Base-by-base conservation (phyloP, 2,888 invertebrate species). In the Pyrrhia umbra region DNA sequence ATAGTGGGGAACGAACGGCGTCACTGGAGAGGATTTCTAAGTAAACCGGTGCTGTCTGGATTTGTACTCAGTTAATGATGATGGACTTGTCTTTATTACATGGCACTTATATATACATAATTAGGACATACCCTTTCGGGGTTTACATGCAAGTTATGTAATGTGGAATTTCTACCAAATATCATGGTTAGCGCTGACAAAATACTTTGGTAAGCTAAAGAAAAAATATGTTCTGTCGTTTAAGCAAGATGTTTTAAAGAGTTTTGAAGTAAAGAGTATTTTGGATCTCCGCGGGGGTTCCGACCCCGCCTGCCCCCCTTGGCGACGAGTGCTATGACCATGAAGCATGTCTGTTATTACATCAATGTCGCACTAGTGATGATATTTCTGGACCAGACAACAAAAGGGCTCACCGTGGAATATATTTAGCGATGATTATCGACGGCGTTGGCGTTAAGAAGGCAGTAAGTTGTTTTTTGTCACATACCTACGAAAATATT, bases 361-460 rank as follows among this genome's bases (percentile, higher is more conserved):
- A 58, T 59, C 46, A 72, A 72, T 66, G 74, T 66, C 67, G 58
- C 37, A 21, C 21, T 37, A 16, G 20, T 58, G 39, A 52, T 37
- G 52, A 39, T 67, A 63, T 63, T 64, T 62, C 37, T 59, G 49
- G 49, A 42, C 15, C 16, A 6, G 34, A 68, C 52, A 59, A 66
- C 63, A 68, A 73, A 72, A 79, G 72, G 75, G 69, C 62, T 55
- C 30, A 23, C 8, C 21, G 65, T 51, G 16, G 60, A 42, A 42
- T 69, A 71, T 72, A 57, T 69, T 73, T 77, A 77, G 69, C 59
- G 62, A 60, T 79, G 75, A 67, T 51, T 60, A 59, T 61, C 40
- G 49, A 46, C 47, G 15, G 56, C 60, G 57, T 69, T 63, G 75
- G 63, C 60, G 73, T 51, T 61, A 67, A 67, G 25, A 63, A 63